Evolutionary conservation across 2,888 invertebrate species (phyloP).

Genomic region (Nephrotoma guestfalica): DNA sequence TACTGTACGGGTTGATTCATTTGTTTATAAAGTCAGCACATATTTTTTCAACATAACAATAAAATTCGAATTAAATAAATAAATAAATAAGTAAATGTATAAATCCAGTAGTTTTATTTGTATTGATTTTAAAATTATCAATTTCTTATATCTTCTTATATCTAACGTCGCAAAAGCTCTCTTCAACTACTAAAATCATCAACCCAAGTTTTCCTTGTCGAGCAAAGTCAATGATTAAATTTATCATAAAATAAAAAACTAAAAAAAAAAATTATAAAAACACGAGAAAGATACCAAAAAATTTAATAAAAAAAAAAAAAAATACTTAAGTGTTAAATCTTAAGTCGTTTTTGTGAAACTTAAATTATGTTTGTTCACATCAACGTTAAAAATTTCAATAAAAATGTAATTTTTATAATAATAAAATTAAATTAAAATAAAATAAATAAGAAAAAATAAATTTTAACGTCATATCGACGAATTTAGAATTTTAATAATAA

Average conservation of each 20-base stretch:
- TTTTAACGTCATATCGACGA: not conserved
- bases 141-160: not conserved
- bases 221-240: not conserved
- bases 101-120: not conserved
- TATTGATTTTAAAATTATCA: not conserved
- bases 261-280: not conserved
- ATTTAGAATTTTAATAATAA: not conserved
- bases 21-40: not conserved
- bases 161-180: not conserved
- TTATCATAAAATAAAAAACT: not conserved
- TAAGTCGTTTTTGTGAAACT: not conserved
- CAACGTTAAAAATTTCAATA: not conserved
- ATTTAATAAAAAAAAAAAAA: not conserved
- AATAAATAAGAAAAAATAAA: not conserved
- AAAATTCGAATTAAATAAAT: not conserved
- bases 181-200: not conserved
- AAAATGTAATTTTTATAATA: constrained; percentile 1
- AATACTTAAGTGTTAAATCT: not conserved
- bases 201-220: not conserved
- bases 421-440: not conserved
- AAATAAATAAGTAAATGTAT: not conserved
- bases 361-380: constrained; percentile 1
- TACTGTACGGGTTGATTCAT: too few relatives aligned
- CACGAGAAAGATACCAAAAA: not conserved
- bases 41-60: not conserved